Conservation (phyloP, 1,140 invertebrate genomes). For the Drosophila busckii region DNA sequence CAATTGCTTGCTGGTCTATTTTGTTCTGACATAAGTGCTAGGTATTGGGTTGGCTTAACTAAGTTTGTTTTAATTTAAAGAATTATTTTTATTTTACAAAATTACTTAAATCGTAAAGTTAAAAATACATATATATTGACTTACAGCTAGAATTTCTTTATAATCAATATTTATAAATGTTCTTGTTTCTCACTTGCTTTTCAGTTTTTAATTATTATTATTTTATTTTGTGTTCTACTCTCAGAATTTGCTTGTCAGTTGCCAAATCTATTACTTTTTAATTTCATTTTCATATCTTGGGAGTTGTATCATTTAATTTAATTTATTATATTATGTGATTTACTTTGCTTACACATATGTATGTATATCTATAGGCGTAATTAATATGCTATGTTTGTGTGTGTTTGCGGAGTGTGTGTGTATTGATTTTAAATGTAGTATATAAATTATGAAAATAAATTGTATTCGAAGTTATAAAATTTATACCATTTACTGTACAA, state of each 20-base stretch:
- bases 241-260: conserved; percentile 39
- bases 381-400: conserved; percentile 53
- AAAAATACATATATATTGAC: conserved; percentile 71
- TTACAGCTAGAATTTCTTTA: conserved; percentile 64
- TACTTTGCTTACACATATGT: conserved; percentile 52
- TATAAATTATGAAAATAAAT: conserved; percentile 74
- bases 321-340: conserved; percentile 57
- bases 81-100: conserved; percentile 73
- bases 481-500: conserved; percentile 65
- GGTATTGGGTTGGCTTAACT: conserved; percentile 29
- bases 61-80: conserved; percentile 64
- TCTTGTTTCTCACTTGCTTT: conserved; percentile 39
- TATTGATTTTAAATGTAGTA: conserved; percentile 38
- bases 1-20: no score
- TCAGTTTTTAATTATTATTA: conserved; percentile 20
- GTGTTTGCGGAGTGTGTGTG: conserved; percentile 13
- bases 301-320: conserved; percentile 27
- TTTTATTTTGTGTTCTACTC: conserved; percentile 33
- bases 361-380: conserved; percentile 55
- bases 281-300: no score
- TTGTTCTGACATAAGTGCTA: conserved; percentile 39
- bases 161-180: conserved; percentile 57
- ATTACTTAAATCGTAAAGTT: conserved; percentile 67
- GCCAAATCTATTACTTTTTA: conserved; percentile 28
- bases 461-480: conserved; percentile 67